A percentile compares a stretch with the other conserved stretches of the same genome.
phyloP scores from a whole-genome alignment of 2,888 invertebrate genomes.

The Lasius platythorax region DNA sequence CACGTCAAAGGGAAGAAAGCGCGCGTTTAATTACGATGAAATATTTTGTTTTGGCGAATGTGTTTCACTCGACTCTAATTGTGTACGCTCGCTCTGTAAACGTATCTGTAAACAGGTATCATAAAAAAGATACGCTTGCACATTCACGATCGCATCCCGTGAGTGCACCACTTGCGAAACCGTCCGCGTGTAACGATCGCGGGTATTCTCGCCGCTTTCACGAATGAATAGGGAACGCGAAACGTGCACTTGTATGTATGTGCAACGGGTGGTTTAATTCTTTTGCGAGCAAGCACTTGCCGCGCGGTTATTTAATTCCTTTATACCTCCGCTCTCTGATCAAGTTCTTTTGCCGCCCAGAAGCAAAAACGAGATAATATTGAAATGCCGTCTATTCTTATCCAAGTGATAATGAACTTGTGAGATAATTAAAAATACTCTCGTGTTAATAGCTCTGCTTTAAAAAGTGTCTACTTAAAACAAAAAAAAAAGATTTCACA shows the following conservation, averaged over 20 bases:
- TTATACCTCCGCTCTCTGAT: slow-evolving; percentile 17
- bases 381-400: slow-evolving; percentile 12
- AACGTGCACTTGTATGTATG: slow-evolving; percentile 17
- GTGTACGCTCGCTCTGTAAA: slow-evolving; percentile 5
- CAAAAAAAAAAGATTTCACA: not conserved
- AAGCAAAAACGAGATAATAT: slow-evolving; percentile 14
- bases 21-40: slow-evolving; percentile 44
- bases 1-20: slow-evolving; percentile 44
- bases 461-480: not conserved
- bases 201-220: not conserved
- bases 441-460: not conserved
- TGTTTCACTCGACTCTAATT: slow-evolving; percentile 24
- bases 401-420: slow-evolving; percentile 36
- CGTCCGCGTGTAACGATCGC: slow-evolving; percentile 17
- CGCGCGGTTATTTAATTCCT: slow-evolving; percentile 30
- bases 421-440: slow-evolving; percentile 15
- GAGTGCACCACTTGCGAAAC: slow-evolving; percentile 13
- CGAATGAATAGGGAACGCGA: slow-evolving; percentile 24
- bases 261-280: slow-evolving; percentile 42
- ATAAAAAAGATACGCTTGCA: not conserved
- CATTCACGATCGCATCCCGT: slow-evolving; percentile 26
- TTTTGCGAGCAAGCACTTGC: slow-evolving; percentile 37
- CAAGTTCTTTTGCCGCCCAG: slow-evolving; percentile 18
- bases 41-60: slow-evolving; percentile 20
- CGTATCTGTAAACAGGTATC: slow-evolving; percentile 10